A percentile compares a stretch with the other conserved stretches of the same genome.
Conservation (phyloP, 2,113 vertebrate species). For the Ornithorhynchus anatinus region DNA sequence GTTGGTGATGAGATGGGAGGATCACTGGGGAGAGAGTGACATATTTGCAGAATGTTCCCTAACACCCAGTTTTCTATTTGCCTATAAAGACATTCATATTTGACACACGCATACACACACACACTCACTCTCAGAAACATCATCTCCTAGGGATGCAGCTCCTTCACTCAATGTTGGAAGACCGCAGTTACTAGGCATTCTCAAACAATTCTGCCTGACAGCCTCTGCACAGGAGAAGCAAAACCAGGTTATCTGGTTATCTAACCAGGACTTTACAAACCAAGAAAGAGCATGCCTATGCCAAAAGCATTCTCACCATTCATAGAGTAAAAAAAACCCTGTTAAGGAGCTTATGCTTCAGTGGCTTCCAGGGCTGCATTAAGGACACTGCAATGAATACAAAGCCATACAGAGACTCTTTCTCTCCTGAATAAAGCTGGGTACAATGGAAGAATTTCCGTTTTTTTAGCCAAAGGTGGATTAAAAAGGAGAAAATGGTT, state of each 20-base stretch:
- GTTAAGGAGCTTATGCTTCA: not conserved
- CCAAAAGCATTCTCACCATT: not conserved
- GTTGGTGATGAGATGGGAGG: no score
- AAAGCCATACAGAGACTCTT: not conserved
- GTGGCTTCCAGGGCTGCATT: not conserved
- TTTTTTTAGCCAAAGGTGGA: not conserved
- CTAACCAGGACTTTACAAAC: constrained; percentile 1
- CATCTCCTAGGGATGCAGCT: not conserved
- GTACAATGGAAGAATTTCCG: not conserved
- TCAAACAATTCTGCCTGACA: not conserved
- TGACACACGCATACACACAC: no score
- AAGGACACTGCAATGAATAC: not conserved
- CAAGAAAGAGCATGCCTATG: not conserved
- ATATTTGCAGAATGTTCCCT: no score
- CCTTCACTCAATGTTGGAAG: not conserved
- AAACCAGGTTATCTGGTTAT: no score
- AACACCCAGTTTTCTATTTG: not conserved
- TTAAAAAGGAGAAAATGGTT: not conserved
- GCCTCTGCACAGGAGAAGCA: not conserved
- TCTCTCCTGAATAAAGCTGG: not conserved
- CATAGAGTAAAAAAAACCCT: not conserved
- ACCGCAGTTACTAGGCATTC: not conserved
- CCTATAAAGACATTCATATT: not conserved
- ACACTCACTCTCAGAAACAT: not conserved
- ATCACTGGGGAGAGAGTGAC: no score